Evolutionary conservation across 2,888 invertebrate species (phyloP), one percentile per base, ranked within the genome.

Genomic region (Adelognathus sp.): DNA sequence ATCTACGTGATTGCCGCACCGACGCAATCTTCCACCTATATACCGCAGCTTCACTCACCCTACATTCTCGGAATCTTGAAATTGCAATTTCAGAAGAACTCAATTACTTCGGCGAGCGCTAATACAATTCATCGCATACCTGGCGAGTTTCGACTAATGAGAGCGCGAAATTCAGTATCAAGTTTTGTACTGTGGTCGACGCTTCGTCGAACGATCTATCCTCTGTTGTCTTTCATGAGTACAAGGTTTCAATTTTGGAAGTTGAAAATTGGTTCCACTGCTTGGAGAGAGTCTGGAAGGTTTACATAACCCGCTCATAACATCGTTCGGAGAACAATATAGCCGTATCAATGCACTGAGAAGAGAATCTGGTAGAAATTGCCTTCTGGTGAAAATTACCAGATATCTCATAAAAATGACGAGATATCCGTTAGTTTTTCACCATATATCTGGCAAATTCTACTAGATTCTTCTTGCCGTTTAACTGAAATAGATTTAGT

Each of bases 1-100:
- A 83, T 82, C 82, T 81, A 41, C 79, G 77, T 79, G 80, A 83
- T 83, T 83, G 80, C 78, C 67, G 61, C 36, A 64, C 31, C 74
- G 66, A 69, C 33, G 58, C 27, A 73, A 69, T 61, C 52, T 69
- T 63, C 52, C 46, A 33, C 61, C 46, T 33, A 5, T 31, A 63
- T 60, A n/a, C 29, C 54, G 27, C 14, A 29, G 5, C 39, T 33
- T 21, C 24, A 29, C 9, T 18, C 36, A 11, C 44, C 46, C 9
- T 18, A 41, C 41, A 29, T 16, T 11, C 46, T 61, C 14, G 18
- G 69, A 63, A 75, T 64, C 29, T 74, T 54, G 66, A 71, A 79
- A 79, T 79, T 79, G 74, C 70, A 71, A 79, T 79, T 79, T 74
- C 66, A 71, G 79, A 75, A 79, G 79, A 79, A 79, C 79, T 79